Conservation (phyloP, 2,888 invertebrate genomes). For the Yponomeuta cagnagella region DNA sequence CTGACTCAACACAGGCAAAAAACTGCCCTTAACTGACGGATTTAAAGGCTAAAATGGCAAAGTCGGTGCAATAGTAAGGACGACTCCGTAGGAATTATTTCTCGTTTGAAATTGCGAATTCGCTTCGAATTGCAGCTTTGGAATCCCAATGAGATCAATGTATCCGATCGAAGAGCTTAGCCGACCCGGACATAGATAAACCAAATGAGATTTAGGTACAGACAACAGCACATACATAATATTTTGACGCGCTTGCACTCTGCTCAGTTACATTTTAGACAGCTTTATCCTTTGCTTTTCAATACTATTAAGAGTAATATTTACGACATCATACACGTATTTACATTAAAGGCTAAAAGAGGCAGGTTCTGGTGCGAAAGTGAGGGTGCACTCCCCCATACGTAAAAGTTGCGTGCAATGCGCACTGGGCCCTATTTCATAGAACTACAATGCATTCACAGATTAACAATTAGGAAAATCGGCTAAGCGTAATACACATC, state of each 20-base stretch:
- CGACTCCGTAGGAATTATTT: slow-evolving; percentile 27
- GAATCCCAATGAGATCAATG: slow-evolving; percentile 31
- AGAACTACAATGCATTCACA: too few relatives aligned
- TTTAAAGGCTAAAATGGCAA: slow-evolving; percentile 21
- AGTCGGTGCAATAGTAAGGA: slow-evolving; percentile 2
- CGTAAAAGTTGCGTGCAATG: too few relatives aligned
- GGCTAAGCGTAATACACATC: too few relatives aligned
- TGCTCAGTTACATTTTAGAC: too few relatives aligned
- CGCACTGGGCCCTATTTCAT: too few relatives aligned
- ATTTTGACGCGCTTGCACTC: background rate
- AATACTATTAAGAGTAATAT: too few relatives aligned
- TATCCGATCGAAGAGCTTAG: slow-evolving; percentile 23
- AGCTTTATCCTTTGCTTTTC: too few relatives aligned
- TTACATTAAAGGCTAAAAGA: too few relatives aligned
- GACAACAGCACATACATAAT: background rate
- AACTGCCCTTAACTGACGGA: background rate
- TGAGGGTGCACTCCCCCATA: too few relatives aligned
- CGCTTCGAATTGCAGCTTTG: slow-evolving; percentile 29
- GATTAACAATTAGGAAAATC: too few relatives aligned
- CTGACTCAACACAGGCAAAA: background rate
- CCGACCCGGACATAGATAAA: slow-evolving; percentile 14
- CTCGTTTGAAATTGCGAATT: slow-evolving; percentile 27
- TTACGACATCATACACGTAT: too few relatives aligned
- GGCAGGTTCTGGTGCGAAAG: too few relatives aligned
- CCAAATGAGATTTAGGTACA: background rate